Base-by-base conservation (phyloP, 1,140 invertebrate species). In the Drosophila ercepeae region DNA sequence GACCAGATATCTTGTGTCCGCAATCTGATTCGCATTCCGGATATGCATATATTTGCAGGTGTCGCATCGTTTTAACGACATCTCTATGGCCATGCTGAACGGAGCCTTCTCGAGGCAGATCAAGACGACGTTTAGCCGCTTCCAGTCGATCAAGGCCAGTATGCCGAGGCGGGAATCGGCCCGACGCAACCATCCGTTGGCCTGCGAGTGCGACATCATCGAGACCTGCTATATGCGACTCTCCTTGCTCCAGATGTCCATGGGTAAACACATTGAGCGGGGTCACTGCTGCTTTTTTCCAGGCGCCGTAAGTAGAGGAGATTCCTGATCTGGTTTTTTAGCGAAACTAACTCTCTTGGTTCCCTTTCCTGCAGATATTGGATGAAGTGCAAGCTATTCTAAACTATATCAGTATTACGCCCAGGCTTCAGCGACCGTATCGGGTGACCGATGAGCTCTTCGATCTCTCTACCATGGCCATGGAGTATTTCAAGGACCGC, bases 381-480 rank as follows among this genome's bases (percentile, higher is more conserved):
- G 93, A 94, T 91, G 96, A 97, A 92, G 95, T 96, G 18, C 94
- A 96, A 82, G 94, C 95, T 75, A 96, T 97, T 91, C 92, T 97
- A 60, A 93, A 95, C 76, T 97, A 97, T 91, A 94, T 97, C 65
- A 95, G 95, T 92, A 94, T 95, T 71, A 96, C 96, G 72, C 94
- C 95, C 13, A 96, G 95, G 90, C 91, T 97, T 65, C 95, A 95
- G 60, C 93, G 95, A 76, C 96, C 96, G 46, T 97, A 96, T 90
- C 97, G 97, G 92, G 96, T 97, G 34, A 97, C 96, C 5, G 97
- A 97, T 92, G 96, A 97, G 91, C 92, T 97, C n/a, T 97, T 97
- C 92, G 97, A 97, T 93, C 92, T 97, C 48, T 97, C 96, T 23
- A 97, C 96, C 18, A 97, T 97, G 96, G 96, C 97, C 19, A 97